Base-by-base conservation (phyloP, 1,140 invertebrate genomes). In the Teleopsis dalmanni region DNA sequence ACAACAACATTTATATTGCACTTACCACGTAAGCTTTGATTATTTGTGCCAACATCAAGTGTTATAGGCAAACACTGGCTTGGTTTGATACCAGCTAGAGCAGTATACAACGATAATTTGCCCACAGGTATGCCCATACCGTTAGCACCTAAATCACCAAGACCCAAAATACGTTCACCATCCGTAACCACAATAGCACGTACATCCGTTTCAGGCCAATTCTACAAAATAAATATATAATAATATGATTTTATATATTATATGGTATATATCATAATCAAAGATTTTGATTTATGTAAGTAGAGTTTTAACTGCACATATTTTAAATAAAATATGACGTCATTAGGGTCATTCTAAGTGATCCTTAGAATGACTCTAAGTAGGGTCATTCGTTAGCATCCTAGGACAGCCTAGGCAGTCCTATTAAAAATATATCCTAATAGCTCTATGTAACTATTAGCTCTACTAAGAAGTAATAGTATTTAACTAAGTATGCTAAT, bases 41-140 rank as follows among this genome's bases (percentile, higher is more conserved):
- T 95, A 70, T 97, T 91, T 0, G 93, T 96, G 34, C 95, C 95
- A 27, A 95, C 91, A 65, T 98, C 94, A 3, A 98, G 71, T 1
- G 86, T 82, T 45, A 98, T 83, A 1, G 93, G 91, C 35, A 97
- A 73, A 58, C 88, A 93, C 62, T 87, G 84, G 51, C 88, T 79
- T 1, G 94, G 94, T 60, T 91, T 87, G 48, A 98, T 90, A 38
- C 92, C 90, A 37, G 89, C 92, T 25, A 94, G 74, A 0, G 92
- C 91, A 7, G 93, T 94, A 73, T 96, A 96, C 8, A 96, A 70
- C 0, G 91, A 81, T 34, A 96, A 71, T 73, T 95, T 95, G 51
- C 91, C 92, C 9, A 95, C 81, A 1, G 93, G 88, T 57, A 95
- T 94, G 49, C 93, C 92, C 88, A 97, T 96, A 5, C 90, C 91